Conservation (phyloP, 2,113 vertebrate species). For the Sula dactylatra region DNA sequence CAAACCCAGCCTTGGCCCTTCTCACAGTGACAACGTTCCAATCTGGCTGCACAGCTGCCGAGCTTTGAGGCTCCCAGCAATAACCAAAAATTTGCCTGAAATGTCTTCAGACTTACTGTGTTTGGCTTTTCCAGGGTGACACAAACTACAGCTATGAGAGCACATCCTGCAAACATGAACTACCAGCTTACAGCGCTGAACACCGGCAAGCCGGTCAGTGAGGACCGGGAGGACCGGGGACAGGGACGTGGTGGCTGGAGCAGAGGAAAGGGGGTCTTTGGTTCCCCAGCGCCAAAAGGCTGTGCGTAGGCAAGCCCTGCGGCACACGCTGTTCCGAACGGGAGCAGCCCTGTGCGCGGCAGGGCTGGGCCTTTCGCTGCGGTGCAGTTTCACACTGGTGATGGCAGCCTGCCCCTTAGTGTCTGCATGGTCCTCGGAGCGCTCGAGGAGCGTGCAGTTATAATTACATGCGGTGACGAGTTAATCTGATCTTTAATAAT, state of each 20-base stretch:
- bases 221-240: background rate
- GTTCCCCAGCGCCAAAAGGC: background rate
- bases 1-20: background rate
- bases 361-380: background rate
- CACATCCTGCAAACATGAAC: background rate
- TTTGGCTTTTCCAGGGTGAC: background rate
- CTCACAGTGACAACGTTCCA: background rate
- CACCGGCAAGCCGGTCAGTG: rapidly evolving
- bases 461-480: background rate
- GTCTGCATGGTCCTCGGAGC: background rate
- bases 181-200: background rate
- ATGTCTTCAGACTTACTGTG: rapidly evolving
- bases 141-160: background rate
- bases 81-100: background rate
- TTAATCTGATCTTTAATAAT: background rate
- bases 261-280: background rate
- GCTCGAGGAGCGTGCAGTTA: background rate
- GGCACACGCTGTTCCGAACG: too few species aligned
- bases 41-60: background rate
- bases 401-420: background rate
- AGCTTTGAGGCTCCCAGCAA: background rate
- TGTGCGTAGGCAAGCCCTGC: background rate
- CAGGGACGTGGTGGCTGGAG: background rate
- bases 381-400: background rate
- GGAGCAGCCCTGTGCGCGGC: background rate